These are phyloP conservation scores for Aplochiton taeniatus DNA, from an alignment of 2,797 vertebrate species.

Conservation along the genomic window DNA sequence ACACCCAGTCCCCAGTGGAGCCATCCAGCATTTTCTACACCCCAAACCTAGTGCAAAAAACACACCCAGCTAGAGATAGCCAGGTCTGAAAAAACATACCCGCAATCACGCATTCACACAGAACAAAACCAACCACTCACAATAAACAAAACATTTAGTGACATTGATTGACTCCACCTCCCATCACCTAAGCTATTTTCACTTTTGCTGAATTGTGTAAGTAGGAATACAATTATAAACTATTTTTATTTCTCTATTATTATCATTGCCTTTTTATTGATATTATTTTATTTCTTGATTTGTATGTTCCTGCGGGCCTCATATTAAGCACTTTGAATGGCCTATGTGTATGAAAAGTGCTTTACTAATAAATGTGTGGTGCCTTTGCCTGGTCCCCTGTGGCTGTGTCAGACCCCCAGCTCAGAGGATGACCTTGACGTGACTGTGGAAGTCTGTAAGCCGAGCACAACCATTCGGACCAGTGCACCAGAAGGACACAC, in stretches of 20 bases:
- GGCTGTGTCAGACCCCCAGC: slow-evolving; percentile 38
- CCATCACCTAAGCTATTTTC: too few species aligned
- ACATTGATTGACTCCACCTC: too few species aligned
- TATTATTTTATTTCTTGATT: too few species aligned
- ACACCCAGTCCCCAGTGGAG: slow-evolving; percentile 24
- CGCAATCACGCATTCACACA: neutral
- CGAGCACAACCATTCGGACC: neutral
- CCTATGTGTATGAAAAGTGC: too few species aligned
- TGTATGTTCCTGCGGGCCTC: too few species aligned
- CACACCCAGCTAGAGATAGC: neutral
- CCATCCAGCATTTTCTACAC: slow-evolving; percentile 47
- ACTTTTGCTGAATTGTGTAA: too few species aligned
- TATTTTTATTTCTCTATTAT: too few species aligned
- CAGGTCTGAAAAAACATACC: neutral
- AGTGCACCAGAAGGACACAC: neutral
- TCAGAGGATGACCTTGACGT: slow-evolving; percentile 45
- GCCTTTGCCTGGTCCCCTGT: neutral
- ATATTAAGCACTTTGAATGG: too few species aligned
- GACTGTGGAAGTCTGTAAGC: slow-evolving; percentile 49
- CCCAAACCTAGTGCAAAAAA: slow-evolving; percentile 25
- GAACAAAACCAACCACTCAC: too few species aligned
- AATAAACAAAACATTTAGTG: neutral
- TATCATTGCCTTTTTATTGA: too few species aligned
- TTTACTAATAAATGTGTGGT: neutral
- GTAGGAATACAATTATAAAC: too few species aligned